Conservation (phyloP, 2,113 vertebrate genomes). For the Nymphicus hollandicus region DNA sequence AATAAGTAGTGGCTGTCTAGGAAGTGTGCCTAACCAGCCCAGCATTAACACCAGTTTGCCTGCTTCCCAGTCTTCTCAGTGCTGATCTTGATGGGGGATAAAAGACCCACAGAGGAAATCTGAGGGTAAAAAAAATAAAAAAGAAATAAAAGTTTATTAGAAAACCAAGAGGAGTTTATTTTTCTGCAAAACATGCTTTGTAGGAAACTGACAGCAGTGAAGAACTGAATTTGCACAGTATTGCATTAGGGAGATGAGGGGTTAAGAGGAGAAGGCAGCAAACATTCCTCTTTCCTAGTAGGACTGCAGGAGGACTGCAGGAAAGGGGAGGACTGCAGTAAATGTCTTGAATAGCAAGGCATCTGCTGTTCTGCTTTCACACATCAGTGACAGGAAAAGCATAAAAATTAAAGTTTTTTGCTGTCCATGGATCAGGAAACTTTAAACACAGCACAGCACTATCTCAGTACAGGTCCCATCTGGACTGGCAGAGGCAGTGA, state of each 20-base stretch:
- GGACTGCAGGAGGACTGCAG: neutral
- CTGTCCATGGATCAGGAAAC: neutral
- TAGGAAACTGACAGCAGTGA: neutral
- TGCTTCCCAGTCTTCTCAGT: neutral
- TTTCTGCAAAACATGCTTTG: neutral
- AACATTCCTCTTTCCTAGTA: neutral
- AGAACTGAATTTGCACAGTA: neutral
- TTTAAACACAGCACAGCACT: neutral
- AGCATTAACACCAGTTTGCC: neutral
- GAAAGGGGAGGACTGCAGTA: neutral
- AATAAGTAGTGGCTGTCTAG: neutral
- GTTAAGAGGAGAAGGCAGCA: neutral
- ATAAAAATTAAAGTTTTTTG: neutral
- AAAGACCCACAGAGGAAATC: neutral
- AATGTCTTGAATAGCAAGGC: neutral
- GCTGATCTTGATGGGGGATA: neutral
- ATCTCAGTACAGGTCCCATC: neutral
- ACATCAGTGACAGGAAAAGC: neutral
- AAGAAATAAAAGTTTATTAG: neutral
- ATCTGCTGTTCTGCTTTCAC: neutral
- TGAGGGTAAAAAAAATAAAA: neutral
- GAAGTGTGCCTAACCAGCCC: neutral
- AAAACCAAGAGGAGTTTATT: neutral
- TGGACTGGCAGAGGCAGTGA: neutral
- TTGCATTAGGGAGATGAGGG: neutral